These are phyloP conservation scores for Antennarius striatus DNA, from an alignment of 2,113 vertebrate species.

Conservation along the genomic window DNA sequence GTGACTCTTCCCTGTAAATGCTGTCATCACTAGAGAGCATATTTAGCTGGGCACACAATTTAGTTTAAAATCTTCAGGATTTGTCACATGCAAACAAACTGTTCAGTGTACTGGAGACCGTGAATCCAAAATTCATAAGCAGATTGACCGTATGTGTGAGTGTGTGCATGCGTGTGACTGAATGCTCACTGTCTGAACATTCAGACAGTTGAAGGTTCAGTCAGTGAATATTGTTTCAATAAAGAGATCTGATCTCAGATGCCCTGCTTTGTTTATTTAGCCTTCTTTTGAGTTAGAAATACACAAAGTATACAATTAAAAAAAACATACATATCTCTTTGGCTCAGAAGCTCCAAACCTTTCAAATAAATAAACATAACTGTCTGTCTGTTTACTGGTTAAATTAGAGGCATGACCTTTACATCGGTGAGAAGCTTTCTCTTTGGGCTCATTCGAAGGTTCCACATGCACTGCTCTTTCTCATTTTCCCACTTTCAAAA, in stretches of 20 bases:
- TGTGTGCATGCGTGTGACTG: too few species aligned
- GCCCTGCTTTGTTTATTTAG: background rate
- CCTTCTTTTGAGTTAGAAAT: background rate
- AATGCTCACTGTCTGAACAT: too few species aligned
- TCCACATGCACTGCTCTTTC: background rate
- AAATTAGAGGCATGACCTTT: constrained; percentile 51
- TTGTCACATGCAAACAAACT: constrained; percentile 1
- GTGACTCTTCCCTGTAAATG: constrained; percentile 10
- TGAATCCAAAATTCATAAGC: background rate
- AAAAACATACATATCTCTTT: too few species aligned
- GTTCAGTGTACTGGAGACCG: background rate
- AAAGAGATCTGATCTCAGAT: background rate
- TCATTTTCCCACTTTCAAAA: constrained; percentile 24
- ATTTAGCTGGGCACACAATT: background rate
- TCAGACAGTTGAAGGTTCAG: background rate
- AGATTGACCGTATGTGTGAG: background rate
- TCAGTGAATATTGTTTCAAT: background rate
- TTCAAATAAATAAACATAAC: constrained; percentile 23
- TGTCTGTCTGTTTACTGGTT: constrained; percentile 44
- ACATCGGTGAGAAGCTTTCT: constrained; percentile 12
- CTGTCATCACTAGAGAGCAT: background rate
- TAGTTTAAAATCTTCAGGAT: background rate
- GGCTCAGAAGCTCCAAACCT: background rate
- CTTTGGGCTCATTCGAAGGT: constrained; percentile 5
- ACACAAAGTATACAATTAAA: background rate